Conservation (phyloP, 2,888 invertebrate genomes). For the Slavum lentiscoides region DNA sequence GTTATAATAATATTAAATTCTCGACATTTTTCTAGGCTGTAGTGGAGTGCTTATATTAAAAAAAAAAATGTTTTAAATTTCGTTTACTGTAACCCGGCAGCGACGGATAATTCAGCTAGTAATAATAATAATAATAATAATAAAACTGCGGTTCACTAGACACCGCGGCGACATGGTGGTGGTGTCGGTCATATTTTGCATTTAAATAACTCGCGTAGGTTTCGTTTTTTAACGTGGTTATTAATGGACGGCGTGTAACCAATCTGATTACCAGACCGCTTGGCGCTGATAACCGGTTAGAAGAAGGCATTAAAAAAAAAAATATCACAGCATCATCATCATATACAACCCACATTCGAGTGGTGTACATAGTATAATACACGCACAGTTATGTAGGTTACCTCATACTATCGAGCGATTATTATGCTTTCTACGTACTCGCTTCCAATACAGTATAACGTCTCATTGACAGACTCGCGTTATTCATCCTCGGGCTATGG, state of each 20-base stretch:
- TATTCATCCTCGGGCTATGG: slow-evolving; percentile 1
- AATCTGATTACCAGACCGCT: slow-evolving; percentile 46
- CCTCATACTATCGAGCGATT: slow-evolving; percentile 20
- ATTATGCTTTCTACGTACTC: slow-evolving; percentile 43
- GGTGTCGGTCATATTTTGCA: neutral
- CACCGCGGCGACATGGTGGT: slow-evolving; percentile 4
- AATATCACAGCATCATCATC: slow-evolving; percentile 30
- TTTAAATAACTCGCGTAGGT: slow-evolving; percentile 31
- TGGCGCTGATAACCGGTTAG: slow-evolving; percentile 49
- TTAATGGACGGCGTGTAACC: slow-evolving; percentile 22
- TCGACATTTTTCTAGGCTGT: no score
- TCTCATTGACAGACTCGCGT: slow-evolving; percentile 37
- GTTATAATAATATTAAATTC: no score
- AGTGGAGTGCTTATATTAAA: no score
- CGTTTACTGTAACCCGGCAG: no score
- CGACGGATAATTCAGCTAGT: no score
- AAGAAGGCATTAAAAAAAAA: slow-evolving; percentile 17
- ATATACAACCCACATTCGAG: slow-evolving; percentile 11
- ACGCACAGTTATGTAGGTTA: slow-evolving; percentile 49
- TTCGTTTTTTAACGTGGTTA: slow-evolving; percentile 33
- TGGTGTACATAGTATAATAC: slow-evolving; percentile 3
- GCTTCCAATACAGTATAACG: slow-evolving; percentile 17
- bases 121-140: no score
- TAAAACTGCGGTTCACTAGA: slow-evolving; percentile 5
- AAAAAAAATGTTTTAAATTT: no score